These are phyloP conservation scores for Chloroceryle inda DNA, from an alignment of 2,797 vertebrate genomes.

Conservation along the genomic window DNA sequence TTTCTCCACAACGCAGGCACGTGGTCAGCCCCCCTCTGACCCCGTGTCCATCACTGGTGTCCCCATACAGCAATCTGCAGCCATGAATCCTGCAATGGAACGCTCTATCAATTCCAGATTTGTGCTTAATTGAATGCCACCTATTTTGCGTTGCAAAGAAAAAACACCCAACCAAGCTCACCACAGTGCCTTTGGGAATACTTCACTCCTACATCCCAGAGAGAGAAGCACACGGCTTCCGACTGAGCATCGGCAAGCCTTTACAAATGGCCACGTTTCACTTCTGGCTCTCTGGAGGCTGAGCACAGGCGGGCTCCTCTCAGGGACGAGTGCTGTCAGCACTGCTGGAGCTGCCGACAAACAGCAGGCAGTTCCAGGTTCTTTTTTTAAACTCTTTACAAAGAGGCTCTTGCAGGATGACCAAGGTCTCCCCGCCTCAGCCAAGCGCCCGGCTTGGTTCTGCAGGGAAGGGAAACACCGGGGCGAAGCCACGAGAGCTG, in stretches of 20 bases:
- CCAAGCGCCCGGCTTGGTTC: neutral
- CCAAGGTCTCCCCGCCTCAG: fast-evolving
- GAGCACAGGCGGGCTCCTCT: neutral
- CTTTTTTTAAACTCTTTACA: neutral
- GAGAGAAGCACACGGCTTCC: fast-evolving
- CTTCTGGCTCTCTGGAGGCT: neutral
- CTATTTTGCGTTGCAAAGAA: neutral
- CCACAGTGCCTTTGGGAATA: neutral
- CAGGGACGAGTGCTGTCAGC: fast-evolving
- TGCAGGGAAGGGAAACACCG: neutral
- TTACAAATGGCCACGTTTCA: neutral
- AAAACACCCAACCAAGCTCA: neutral
- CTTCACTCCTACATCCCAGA: neutral
- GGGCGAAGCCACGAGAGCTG: no score
- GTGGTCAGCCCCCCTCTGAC: fast-evolving
- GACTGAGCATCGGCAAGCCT: neutral
- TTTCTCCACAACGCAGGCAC: neutral
- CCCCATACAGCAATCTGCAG: fast-evolving
- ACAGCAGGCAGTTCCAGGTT: neutral
- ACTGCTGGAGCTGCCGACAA: neutral
- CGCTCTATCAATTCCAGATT: fast-evolving
- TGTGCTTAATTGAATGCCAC: neutral
- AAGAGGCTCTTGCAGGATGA: neutral
- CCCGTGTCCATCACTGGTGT: fast-evolving
- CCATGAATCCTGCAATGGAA: neutral